These are phyloP conservation scores for Lamprotornis superbus DNA, from an alignment of 2,113 vertebrate genomes.

Conservation along the genomic window DNA sequence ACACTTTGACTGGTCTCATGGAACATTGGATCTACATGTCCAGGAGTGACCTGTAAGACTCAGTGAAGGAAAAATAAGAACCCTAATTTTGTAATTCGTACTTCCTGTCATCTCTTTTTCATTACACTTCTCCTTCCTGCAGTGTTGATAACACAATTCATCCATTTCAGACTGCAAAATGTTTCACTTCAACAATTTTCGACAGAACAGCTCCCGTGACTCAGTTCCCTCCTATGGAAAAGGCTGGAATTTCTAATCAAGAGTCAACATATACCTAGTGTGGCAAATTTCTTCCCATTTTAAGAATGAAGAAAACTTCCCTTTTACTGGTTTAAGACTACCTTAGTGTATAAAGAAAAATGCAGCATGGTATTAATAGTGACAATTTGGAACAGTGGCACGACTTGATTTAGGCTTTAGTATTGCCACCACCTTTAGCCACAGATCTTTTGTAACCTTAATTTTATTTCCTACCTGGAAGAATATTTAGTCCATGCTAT, in stretches of 20 bases:
- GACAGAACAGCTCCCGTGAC: background rate
- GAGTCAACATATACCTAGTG: background rate
- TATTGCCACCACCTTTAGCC: background rate
- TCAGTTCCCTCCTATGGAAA: background rate
- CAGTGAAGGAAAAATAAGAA: background rate
- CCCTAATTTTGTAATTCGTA: background rate
- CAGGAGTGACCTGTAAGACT: background rate
- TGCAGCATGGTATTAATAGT: background rate
- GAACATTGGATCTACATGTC: background rate
- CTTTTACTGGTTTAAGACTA: background rate
- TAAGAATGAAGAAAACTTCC: background rate
- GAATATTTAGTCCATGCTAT: background rate
- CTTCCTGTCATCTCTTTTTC: background rate
- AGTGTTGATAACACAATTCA: background rate
- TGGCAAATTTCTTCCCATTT: background rate
- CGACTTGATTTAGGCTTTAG: background rate
- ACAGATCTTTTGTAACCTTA: background rate
- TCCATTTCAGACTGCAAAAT: background rate
- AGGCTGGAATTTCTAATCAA: background rate
- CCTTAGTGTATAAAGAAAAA: background rate
- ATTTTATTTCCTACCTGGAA: background rate
- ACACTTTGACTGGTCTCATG: background rate
- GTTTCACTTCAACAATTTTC: background rate
- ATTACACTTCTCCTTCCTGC: background rate
- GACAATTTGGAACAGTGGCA: background rate